Conservation (phyloP, 2,888 invertebrate species). For the Amphiduros pacificus region DNA sequence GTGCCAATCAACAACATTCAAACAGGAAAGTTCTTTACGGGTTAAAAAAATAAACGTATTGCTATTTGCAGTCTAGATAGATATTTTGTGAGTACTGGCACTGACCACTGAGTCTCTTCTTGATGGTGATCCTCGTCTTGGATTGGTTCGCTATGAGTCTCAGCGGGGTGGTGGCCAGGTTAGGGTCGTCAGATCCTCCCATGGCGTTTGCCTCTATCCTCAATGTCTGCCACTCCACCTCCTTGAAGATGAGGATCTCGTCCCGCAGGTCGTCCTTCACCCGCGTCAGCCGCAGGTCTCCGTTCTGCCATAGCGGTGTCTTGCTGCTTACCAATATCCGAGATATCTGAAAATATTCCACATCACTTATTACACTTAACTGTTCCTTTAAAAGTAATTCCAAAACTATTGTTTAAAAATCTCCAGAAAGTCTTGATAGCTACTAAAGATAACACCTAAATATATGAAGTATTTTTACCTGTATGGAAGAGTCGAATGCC, state of each 20-base stretch:
- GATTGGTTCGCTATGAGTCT: constrained; percentile 91
- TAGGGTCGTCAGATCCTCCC: constrained; percentile 27
- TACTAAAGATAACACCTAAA: constrained; percentile 5
- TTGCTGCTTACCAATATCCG: constrained; percentile 91
- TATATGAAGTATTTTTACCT: constrained; percentile 66
- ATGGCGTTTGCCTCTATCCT: constrained; percentile 91
- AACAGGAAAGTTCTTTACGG: background rate
- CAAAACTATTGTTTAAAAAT: no score
- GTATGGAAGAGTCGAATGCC: constrained; percentile 92
- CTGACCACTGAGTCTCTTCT: constrained; percentile 84
- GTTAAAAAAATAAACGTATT: no score
- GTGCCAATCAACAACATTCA: background rate
- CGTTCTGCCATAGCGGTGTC: constrained; percentile 83
- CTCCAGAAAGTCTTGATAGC: background rate
- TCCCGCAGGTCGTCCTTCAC: constrained; percentile 87
- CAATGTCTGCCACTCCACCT: constrained; percentile 82
- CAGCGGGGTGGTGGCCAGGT: constrained; percentile 71
- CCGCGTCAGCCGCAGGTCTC: constrained; percentile 85
- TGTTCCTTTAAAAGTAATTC: no score
- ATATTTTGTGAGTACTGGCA: no score
- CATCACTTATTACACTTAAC: no score
- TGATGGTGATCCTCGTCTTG: constrained; percentile 90
- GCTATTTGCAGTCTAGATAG: no score
- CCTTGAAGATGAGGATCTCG: constrained; percentile 91
- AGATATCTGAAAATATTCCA: constrained; percentile 85